phyloP scores from a whole-genome alignment of 53 echinoderm and acorn worm genomes.

The Astropecten irregularis region DNA sequence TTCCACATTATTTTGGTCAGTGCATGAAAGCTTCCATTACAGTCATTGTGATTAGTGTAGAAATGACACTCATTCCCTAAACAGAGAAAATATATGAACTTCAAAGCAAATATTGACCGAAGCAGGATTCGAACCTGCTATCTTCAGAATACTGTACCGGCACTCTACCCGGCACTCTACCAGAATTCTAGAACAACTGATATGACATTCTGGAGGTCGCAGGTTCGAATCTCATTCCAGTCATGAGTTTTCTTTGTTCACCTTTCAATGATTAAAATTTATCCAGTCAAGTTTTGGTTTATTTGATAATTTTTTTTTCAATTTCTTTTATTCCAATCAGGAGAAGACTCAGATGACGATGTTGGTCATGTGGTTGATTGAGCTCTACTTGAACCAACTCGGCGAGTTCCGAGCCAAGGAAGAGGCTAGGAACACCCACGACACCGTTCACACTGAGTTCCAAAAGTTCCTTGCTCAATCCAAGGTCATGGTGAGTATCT shows the following conservation, averaged over 20 bases:
- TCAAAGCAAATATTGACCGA: too few relatives aligned
- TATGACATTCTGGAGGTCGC: too few relatives aligned
- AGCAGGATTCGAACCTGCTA: too few relatives aligned
- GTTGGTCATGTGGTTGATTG: conserved; percentile 96
- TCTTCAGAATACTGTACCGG: too few relatives aligned
- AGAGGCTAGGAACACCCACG: conserved; percentile 59
- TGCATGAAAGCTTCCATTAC: too few relatives aligned
- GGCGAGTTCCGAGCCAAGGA: conserved; percentile 75
- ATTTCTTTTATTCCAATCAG: conserved; percentile 30
- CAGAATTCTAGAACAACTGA: too few relatives aligned
- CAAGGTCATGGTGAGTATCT: conserved; percentile 80
- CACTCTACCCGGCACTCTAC: too few relatives aligned
- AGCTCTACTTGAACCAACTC: conserved; percentile 88
- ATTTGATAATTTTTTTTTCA: not conserved
- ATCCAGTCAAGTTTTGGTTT: not conserved
- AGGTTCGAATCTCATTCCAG: too few relatives aligned
- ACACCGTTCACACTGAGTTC: conserved; percentile 80
- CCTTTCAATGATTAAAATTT: not conserved
- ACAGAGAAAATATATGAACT: too few relatives aligned
- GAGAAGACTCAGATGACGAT: conserved; percentile 98
- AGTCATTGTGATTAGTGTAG: too few relatives aligned
- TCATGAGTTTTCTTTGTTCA: not conserved
- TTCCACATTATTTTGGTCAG: too few relatives aligned
- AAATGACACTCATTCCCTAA: too few relatives aligned
- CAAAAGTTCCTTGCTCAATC: conserved; percentile 90